These are phyloP conservation scores for Poecile atricapillus DNA, from an alignment of 2,113 vertebrate species.

Conservation along the genomic window DNA sequence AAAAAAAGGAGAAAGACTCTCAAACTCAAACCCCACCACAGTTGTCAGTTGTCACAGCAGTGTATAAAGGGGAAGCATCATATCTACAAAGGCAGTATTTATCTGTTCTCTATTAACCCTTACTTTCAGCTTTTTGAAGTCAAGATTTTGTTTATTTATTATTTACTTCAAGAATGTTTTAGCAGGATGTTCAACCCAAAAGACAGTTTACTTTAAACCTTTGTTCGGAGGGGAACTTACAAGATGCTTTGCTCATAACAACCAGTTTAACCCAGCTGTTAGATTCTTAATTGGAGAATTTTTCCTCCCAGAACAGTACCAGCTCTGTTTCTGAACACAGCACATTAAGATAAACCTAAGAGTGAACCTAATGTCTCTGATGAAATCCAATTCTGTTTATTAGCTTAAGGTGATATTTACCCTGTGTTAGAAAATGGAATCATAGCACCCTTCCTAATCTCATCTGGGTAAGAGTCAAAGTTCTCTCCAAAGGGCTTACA, in stretches of 20 bases:
- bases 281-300: slow-evolving; percentile 25
- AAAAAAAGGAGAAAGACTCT: background rate
- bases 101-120: slow-evolving; percentile 28
- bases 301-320: background rate
- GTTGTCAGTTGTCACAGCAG: slow-evolving; percentile 56
- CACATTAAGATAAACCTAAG: background rate
- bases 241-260: slow-evolving; percentile 21
- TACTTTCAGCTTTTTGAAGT: slow-evolving; percentile 33
- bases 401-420: background rate
- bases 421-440: background rate
- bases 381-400: background rate
- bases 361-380: background rate
- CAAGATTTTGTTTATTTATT: slow-evolving; percentile 62
- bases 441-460: background rate
- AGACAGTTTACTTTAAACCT: slow-evolving; percentile 6
- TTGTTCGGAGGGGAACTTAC: slow-evolving; percentile 24
- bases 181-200: background rate
- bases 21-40: background rate
- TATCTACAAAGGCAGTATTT: slow-evolving; percentile 51
- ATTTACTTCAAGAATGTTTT: slow-evolving; percentile 38
- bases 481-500: background rate
- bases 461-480: background rate
- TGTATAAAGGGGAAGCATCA: background rate
- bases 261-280: slow-evolving; percentile 11
- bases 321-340: background rate